phyloP scores from a whole-genome alignment of 2,888 invertebrate species.

The Drosophila kokeensis region DNA sequence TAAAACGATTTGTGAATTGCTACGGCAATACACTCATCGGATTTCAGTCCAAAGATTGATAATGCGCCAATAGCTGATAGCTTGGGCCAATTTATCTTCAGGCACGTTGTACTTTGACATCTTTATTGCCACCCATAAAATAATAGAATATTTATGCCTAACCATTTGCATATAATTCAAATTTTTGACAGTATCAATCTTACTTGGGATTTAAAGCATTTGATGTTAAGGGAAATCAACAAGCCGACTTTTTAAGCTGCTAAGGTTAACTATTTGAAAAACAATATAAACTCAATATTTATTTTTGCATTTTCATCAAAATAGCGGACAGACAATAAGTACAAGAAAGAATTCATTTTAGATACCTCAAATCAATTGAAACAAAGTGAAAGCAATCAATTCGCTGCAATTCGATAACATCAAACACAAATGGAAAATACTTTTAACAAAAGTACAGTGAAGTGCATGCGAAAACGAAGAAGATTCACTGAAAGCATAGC shows the following conservation, averaged over 20 bases:
- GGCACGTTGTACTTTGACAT: constrained; percentile 18
- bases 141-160: constrained; percentile 20
- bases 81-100: constrained; percentile 11
- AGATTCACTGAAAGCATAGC: not conserved
- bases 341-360: not conserved
- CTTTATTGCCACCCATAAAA: constrained; percentile 29
- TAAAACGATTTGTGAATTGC: constrained; percentile 27
- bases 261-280: not conserved
- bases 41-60: constrained; percentile 24
- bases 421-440: constrained; percentile 9
- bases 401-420: constrained; percentile 10
- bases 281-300: not conserved
- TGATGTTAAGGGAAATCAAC: not conserved
- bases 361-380: constrained; percentile 10
- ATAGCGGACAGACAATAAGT: constrained; percentile 5
- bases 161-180: constrained; percentile 25
- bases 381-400: constrained; percentile 17
- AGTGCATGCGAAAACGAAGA: not conserved
- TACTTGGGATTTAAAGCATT: constrained; percentile 8
- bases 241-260: not conserved
- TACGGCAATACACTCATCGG: constrained; percentile 19
- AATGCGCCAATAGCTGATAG: constrained; percentile 15
- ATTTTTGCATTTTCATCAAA: not conserved
- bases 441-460: not conserved
- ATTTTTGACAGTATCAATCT: constrained; percentile 1